These are phyloP conservation scores for Odiellus spinosus DNA, from an alignment of 2,888 invertebrate species.

Conservation along the genomic window DNA sequence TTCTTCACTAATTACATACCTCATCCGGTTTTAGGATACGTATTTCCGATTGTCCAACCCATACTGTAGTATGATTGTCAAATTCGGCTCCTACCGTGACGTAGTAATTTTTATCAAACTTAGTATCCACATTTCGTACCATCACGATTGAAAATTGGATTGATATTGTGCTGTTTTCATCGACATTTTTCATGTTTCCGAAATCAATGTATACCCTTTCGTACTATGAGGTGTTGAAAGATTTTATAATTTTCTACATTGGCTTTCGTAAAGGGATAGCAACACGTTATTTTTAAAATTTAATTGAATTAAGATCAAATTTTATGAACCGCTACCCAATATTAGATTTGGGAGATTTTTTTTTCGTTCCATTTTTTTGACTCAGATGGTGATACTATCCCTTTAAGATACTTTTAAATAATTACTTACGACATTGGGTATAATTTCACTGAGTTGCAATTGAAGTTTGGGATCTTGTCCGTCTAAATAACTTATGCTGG, in stretches of 20 bases:
- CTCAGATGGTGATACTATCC: too few relatives aligned
- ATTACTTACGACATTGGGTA: slow-evolving; percentile 8
- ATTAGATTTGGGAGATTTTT: too few relatives aligned
- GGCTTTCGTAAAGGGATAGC: too few relatives aligned
- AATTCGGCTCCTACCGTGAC: slow-evolving; percentile 20
- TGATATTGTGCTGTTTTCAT: slow-evolving; percentile 11
- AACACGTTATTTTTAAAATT: too few relatives aligned
- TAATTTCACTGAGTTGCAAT: slow-evolving; percentile 3
- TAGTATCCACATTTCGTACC: slow-evolving; percentile 12
- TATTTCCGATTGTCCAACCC: slow-evolving; percentile 20
- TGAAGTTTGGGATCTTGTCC: slow-evolving; percentile 4
- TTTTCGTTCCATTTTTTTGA: too few relatives aligned
- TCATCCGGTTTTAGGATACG: background rate
- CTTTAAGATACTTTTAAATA: too few relatives aligned
- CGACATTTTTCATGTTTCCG: slow-evolving; percentile 17
- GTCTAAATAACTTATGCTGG: too few relatives aligned
- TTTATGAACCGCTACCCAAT: too few relatives aligned
- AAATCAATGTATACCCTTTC: slow-evolving; percentile 18
- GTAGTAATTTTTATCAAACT: slow-evolving; percentile 14
- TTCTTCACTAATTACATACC: background rate
- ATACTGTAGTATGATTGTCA: slow-evolving; percentile 18
- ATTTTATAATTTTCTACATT: too few relatives aligned
- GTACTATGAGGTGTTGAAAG: slow-evolving; percentile 16
- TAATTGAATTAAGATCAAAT: too few relatives aligned
- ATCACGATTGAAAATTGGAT: slow-evolving; percentile 17